phyloP scores from a whole-genome alignment of 1,140 invertebrate genomes.

The Scaptomyza pallida region DNA sequence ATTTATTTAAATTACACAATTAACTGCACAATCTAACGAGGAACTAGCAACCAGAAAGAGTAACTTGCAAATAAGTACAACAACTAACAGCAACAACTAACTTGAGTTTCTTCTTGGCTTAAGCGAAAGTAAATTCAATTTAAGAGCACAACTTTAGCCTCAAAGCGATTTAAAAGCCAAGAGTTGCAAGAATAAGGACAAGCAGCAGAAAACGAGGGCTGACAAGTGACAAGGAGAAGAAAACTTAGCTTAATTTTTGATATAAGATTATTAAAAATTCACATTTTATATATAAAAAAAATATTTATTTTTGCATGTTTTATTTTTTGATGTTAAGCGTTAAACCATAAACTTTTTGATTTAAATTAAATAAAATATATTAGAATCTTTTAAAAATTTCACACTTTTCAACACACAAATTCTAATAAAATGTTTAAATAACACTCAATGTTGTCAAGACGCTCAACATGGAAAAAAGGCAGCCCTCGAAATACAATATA shows the following conservation, averaged over 20 bases:
- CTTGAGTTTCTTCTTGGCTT: constrained; percentile 3
- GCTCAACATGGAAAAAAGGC: background rate
- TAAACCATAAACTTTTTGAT: no score
- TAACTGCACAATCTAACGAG: constrained; percentile 57
- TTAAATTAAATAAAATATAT: background rate
- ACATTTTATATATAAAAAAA: no score
- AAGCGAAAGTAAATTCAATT: constrained; percentile 44
- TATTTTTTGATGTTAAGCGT: no score
- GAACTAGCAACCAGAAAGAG: constrained; percentile 54
- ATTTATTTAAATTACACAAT: constrained; percentile 74
- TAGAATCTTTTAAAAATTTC: background rate
- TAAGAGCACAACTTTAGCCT: constrained; percentile 4
- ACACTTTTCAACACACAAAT: background rate
- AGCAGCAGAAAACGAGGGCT: background rate
- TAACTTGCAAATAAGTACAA: constrained; percentile 35
- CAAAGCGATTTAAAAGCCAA: constrained; percentile 11
- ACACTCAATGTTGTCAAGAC: background rate
- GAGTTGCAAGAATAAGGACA: constrained; percentile 28
- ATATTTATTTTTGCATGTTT: no score
- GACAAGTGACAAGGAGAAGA: no score
- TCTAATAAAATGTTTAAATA: background rate
- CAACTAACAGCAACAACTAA: background rate
- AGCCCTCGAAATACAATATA: constrained; percentile 3
- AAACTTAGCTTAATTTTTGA: no score
- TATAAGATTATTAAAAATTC: no score